These are phyloP conservation scores for Tiliqua scincoides DNA, from an alignment of 2,113 vertebrate species.

Conservation along the genomic window DNA sequence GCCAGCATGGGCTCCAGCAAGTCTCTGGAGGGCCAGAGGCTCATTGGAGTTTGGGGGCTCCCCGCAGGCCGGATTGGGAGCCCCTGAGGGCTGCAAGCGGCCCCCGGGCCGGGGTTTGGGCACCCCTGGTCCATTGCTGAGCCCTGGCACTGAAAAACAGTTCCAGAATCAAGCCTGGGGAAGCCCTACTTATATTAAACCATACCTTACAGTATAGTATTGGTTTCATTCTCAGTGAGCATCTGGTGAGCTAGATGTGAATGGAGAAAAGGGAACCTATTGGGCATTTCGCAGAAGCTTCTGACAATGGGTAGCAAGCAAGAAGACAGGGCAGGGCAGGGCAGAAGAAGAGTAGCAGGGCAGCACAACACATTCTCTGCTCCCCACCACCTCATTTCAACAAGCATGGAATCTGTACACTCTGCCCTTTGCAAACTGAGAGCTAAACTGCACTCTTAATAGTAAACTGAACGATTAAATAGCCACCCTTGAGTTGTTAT, in stretches of 20 bases:
- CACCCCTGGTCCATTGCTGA: too few species aligned
- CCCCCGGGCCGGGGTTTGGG: too few species aligned
- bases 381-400: background rate
- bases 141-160: background rate
- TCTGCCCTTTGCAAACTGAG: background rate
- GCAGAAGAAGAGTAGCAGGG: background rate
- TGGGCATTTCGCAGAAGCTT: background rate
- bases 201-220: background rate
- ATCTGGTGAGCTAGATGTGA: background rate
- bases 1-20: too few species aligned
- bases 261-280: background rate
- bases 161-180: background rate
- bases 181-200: background rate
- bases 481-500: background rate
- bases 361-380: background rate
- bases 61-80: too few species aligned
- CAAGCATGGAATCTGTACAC: background rate
- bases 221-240: background rate
- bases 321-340: background rate
- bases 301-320: background rate
- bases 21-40: too few species aligned
- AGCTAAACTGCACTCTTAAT: background rate
- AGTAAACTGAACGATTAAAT: background rate
- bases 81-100: too few species aligned
- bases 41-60: too few species aligned